Evolutionary conservation across 2,888 invertebrate species (phyloP), one percentile per base, ranked within the genome.

Genomic region (Brachyptera putata): DNA sequence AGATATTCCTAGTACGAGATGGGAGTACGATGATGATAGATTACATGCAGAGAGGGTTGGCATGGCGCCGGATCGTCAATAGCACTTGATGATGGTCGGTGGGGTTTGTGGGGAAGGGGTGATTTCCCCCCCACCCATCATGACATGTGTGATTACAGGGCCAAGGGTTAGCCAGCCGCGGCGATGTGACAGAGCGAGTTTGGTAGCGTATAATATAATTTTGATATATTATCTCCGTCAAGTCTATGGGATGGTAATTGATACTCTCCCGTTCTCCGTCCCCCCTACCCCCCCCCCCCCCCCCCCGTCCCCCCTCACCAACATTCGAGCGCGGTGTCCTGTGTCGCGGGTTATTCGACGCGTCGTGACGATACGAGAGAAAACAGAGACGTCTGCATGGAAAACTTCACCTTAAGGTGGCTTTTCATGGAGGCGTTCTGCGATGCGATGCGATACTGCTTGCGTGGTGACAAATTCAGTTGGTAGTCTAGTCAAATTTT

Each of bases 71-170:
- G 53, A n/a, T 25, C 50, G 50, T 59, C 59, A 59, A 59, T 59
- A 43, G 59, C 41, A 37, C 41, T 55, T 59, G 59, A 53, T 59
- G 59, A 59, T 39, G 53, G 14, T 3, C 34, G 9, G 26, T 43
- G 34, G 48, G 57, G 56, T 34, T 56, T 46, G 49, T 3, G 3
- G 58, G 18, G 39, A 53, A 41, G 41, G 58, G 55, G 24, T 34
- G 41, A 36, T 58, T 68, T 69, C 70, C 69, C 61, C 61, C 61
- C 49, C 62, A 64, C 70, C 69, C 70, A 62, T 63, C 48, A 46
- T 65, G 68, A 69, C 69, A 69, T 70, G 69, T 69, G 69, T 67
- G 68, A 63, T 53, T 53, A 53, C 53, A 34, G 53, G 53, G 53
- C 36, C 22, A 36, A 53, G 53, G 53, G 53, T 53, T 36, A 24